These are phyloP conservation scores for Zeus faber DNA, from an alignment of 2,113 vertebrate species.

Conservation along the genomic window DNA sequence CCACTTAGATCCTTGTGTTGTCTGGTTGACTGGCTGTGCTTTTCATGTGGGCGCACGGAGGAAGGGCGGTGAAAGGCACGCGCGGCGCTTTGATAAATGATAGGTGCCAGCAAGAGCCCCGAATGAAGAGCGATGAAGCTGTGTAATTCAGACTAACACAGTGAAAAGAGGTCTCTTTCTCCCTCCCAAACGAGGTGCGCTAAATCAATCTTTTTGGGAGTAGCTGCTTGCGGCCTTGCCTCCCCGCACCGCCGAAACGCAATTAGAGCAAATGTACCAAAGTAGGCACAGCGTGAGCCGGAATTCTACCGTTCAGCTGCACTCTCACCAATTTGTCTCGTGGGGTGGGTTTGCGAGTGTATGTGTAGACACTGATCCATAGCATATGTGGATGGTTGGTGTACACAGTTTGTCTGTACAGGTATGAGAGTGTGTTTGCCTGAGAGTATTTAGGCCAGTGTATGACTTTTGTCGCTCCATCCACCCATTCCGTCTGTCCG, in stretches of 20 bases:
- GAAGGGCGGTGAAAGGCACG: too few species aligned
- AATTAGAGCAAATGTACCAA: slow-evolving; percentile 53
- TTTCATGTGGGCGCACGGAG: too few species aligned
- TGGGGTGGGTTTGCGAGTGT: background rate
- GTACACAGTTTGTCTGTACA: background rate
- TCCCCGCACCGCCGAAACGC: slow-evolving; percentile 34
- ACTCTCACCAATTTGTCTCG: slow-evolving; percentile 3
- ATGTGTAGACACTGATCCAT: slow-evolving; percentile 5
- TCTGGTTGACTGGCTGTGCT: too few species aligned
- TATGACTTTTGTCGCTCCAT: background rate
- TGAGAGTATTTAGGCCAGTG: background rate
- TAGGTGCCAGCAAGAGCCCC: background rate
- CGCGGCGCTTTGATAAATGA: background rate
- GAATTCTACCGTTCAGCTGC: slow-evolving; percentile 7
- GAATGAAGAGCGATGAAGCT: background rate
- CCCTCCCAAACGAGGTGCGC: slow-evolving; percentile 39
- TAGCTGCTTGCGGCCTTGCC: slow-evolving; percentile 23
- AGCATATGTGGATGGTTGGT: background rate
- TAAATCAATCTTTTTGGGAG: slow-evolving; percentile 46
- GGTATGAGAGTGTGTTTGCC: background rate
- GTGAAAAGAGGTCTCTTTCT: slow-evolving; percentile 11
- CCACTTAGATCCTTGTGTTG: too few species aligned
- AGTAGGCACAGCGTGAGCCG: slow-evolving; percentile 24
- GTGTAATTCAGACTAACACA: background rate
- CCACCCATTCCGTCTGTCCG: background rate